Percentiles rank a stretch among this genome's conserved stretches.
These are phyloP conservation scores for Ailurus styani DNA, from an alignment of 2,113 vertebrate species.

Conservation along the genomic window DNA sequence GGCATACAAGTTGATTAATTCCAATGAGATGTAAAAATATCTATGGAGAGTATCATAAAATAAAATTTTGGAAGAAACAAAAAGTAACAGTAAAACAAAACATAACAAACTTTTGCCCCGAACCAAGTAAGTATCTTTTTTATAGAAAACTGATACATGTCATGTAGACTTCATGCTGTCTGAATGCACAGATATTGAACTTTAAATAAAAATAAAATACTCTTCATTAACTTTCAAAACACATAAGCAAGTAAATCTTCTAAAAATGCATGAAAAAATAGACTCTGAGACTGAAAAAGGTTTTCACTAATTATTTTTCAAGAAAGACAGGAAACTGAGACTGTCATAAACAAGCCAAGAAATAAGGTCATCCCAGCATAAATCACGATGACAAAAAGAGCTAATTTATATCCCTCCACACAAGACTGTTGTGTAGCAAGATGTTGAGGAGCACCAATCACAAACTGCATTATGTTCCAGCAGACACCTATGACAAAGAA, in stretches of 20 bases:
- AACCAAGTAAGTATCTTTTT: not conserved
- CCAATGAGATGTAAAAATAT: not conserved
- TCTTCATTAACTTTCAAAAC: not conserved
- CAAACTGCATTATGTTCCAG: not conserved
- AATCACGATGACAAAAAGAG: not conserved
- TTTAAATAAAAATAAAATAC: not conserved
- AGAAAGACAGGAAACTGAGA: not conserved
- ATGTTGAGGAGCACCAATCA: not conserved
- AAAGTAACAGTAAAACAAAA: not conserved
- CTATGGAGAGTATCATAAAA: not conserved
- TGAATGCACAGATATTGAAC: not conserved
- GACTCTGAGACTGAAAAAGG: not conserved
- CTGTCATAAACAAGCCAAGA: not conserved
- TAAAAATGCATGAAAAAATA: not conserved
- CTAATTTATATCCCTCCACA: not conserved
- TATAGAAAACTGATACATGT: not conserved
- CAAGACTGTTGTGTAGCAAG: not conserved
- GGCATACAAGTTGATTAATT: not conserved
- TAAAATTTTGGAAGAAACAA: not conserved
- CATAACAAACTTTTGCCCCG: not conserved
- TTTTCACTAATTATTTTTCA: not conserved
- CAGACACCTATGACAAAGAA: not conserved
- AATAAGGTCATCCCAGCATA: not conserved
- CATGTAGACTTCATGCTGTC: not conserved
- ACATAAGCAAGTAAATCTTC: not conserved